A percentile compares a stretch with the other conserved stretches of the same genome.
Evolutionary conservation across 2,888 invertebrate genomes (phyloP).

Genomic region (Hirtodrosophila confusa): DNA sequence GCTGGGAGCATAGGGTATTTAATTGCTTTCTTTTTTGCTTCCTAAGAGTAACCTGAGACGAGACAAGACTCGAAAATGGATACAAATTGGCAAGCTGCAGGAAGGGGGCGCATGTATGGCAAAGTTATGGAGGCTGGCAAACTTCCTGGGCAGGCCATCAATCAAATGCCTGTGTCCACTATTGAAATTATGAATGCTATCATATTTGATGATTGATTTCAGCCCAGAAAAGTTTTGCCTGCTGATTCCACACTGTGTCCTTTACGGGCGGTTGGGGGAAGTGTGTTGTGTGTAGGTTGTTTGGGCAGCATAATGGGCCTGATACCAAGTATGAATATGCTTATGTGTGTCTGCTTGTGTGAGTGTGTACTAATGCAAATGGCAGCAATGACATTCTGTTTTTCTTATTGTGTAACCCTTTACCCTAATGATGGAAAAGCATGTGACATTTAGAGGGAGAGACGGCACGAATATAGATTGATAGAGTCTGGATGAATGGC

Average conservation of each 20-base stretch:
- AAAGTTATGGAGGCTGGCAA: conserved; percentile 15
- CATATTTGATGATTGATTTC: conserved; percentile 76
- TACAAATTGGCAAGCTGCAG: conserved; percentile 53
- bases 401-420: conserved; percentile 71
- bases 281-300: conserved; percentile 12
- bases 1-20: conserved; percentile 56
- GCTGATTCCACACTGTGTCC: conserved; percentile 45
- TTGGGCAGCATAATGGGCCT: conserved; percentile 31
- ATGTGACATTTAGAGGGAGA: conserved; percentile 53
- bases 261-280: neutral
- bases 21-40: conserved; percentile 58
- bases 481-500: conserved; percentile 11
- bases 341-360: conserved; percentile 14
- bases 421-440: conserved; percentile 69
- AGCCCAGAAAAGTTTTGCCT: conserved; percentile 44
- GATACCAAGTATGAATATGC: conserved; percentile 6
- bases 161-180: conserved; percentile 73
- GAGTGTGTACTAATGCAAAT: conserved; percentile 60
- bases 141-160: conserved; percentile 56
- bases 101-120: too few relatives aligned
- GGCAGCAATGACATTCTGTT: conserved; percentile 71
- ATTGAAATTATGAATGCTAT: conserved; percentile 78
- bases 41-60: conserved; percentile 47
- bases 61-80: conserved; percentile 47
- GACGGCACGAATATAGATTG: conserved; percentile 32